A percentile compares a stretch with the other conserved stretches of the same genome.
phyloP scores from a whole-genome alignment of 2,113 vertebrate species.

The Ifrita kowaldi region DNA sequence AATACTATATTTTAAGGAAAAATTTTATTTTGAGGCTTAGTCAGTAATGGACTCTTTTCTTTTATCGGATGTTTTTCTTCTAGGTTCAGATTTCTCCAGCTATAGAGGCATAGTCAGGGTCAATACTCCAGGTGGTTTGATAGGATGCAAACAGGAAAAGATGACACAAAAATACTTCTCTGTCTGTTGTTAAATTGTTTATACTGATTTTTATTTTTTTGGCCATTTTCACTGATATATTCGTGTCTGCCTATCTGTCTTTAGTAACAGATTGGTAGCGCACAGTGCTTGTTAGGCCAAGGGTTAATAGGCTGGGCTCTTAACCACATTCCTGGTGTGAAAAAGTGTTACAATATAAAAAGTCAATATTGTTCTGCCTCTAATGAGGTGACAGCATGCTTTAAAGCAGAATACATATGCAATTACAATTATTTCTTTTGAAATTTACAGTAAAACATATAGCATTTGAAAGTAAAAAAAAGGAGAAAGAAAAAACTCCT shows the following conservation, averaged over 20 bases:
- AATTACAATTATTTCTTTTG: background rate
- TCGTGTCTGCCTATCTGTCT: background rate
- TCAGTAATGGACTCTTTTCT: background rate
- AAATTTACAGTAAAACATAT: slow-evolving; percentile 48
- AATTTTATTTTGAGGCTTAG: background rate
- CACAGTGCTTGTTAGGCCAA: background rate
- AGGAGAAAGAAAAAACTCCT: background rate
- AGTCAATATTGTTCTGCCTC: background rate
- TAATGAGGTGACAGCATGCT: background rate
- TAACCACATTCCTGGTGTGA: background rate
- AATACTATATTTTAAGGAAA: background rate
- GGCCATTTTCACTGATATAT: background rate
- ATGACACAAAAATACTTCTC: background rate
- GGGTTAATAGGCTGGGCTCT: background rate
- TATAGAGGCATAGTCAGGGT: background rate
- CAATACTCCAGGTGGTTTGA: background rate
- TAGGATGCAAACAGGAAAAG: background rate
- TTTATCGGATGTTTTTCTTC: background rate
- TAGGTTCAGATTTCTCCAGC: background rate
- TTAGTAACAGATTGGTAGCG: background rate
- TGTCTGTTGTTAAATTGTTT: background rate
- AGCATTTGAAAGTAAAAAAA: slow-evolving; percentile 48
- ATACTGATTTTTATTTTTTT: background rate
- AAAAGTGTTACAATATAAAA: background rate
- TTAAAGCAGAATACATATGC: background rate